Evolutionary conservation across 2,888 invertebrate species (phyloP), one percentile per base, ranked within the genome.

Genomic region (Tenthredo notha): DNA sequence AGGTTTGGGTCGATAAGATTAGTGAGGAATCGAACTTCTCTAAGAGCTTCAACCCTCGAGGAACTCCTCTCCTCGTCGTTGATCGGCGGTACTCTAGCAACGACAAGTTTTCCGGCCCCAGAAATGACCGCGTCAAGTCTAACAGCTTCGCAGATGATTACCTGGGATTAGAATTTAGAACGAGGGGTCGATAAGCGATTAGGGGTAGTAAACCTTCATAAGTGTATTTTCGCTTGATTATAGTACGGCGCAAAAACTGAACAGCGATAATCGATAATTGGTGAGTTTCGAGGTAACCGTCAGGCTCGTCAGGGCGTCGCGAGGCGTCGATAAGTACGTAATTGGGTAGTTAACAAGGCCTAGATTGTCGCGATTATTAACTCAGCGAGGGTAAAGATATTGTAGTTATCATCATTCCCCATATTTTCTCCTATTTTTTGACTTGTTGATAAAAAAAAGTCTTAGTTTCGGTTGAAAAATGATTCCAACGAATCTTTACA

Each of bases 21-120:
- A 58, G 96, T 95, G 90, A 97, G 95, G 90, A 96, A 96, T 90
- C 95, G 95, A 80, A 96, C 95, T 93, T 97, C 97, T 88, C 96
- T 94, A 88, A 95, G 93, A 61, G 94, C 94, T 88, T 95, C 94
- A 85, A 91, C 90, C 74, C 91, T 90, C 77, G 92, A 91, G 88
- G 93, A 93, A 86, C 92, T 91, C 86, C 92, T 93, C 86, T 94
- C 94, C 84, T 93, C 92, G 86, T 91, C 92, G 87, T 89, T 90
- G 61, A 86, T 72, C 80, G 87, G 83, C 37, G 94, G 94, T 86
- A 95, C 95, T 88, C 95, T 93, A 77, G 95, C 95, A n/a, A 94
- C 94, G 85, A 95, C 95, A 89, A 95, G 91, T 89, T 94, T 93
- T 18, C 94, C 94, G 29, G 94, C 93, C 61, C 93, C 94, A 43